Evolutionary conservation across 64 coral and sea anemone genomes (phyloP), one percentile per base, ranked within the genome.

Genomic region (Actinia tenebrosa): DNA sequence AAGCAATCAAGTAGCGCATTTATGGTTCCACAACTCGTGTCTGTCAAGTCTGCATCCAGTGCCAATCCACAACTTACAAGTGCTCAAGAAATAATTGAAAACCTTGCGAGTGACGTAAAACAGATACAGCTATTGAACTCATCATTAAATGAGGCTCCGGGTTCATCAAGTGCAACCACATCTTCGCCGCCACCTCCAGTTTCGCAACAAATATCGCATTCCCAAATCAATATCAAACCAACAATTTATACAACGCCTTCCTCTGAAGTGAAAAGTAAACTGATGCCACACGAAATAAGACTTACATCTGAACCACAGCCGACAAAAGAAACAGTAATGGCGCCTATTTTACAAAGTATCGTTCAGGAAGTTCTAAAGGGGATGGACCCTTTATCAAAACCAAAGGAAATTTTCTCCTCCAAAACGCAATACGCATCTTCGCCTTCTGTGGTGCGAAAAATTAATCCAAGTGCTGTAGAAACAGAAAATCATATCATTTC

Each of bases 11-110:
- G 84, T 20, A 78, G 53, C 9, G 83, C 61, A 7, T 87, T 92
- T 23, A 97, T 97, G 91, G 86, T 97, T 45, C 54, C 82, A 68
- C 77, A 80, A 83, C 82, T 97, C 80, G 86, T 93, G n/a, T 89
- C 86, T 23, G 69, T 97, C 43, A 87, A 79, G 7, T 87, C 71
- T 53, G 84, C 43, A 52, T 44, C 55, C 15, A 60, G 10, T 30
- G 22, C 18, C 17, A 66, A 23, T 66, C 63, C 22, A 2, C 69
- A 75, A 27, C 23, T 26, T 30, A 42, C 69, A 75, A 42, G 8
- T 27, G n/a, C 26, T 15, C 69, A 27, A 15, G 26, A 75, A 26
- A 26, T 75, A 14, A 14, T 42, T 42, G 11, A 25, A 75, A 75
- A 75, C 26, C 10, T 75, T 14, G 26, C 69, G 13, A 42, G 9